A percentile compares a stretch with the other conserved stretches of the same genome.
Evolutionary conservation across 2,888 invertebrate genomes (phyloP).

Genomic region (Neocrepidodera transversa): DNA sequence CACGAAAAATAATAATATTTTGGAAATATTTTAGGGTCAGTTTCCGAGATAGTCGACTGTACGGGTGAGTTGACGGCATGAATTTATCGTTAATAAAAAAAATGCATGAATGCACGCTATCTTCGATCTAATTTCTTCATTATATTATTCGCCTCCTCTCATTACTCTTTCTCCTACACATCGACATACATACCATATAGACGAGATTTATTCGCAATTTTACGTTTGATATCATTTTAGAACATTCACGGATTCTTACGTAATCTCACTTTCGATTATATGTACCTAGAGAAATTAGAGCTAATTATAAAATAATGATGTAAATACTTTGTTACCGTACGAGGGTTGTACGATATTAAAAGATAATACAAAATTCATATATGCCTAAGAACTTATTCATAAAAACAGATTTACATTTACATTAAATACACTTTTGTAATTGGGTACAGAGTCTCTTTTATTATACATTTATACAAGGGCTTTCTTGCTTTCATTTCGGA

Average conservation of each 20-base stretch:
- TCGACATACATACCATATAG: constrained; percentile 23
- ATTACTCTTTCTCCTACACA: constrained; percentile 16
- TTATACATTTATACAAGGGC: too few relatives aligned
- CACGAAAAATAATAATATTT: not conserved
- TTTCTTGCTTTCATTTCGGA: too few relatives aligned
- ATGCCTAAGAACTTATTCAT: too few relatives aligned
- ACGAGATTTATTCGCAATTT: constrained; percentile 10
- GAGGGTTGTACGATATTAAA: constrained; percentile 14
- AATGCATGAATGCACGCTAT: constrained; percentile 40
- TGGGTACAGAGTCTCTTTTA: too few relatives aligned
- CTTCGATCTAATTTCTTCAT: constrained; percentile 46
- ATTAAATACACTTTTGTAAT: too few relatives aligned
- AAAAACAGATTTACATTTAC: too few relatives aligned
- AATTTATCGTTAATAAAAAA: constrained; percentile 15
- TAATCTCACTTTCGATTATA: constrained; percentile 43
- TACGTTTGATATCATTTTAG: constrained; percentile 31
- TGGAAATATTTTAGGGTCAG: constrained; percentile 74
- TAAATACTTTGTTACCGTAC: constrained; percentile 33
- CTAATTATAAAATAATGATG: constrained; percentile 36
- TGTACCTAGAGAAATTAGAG: constrained; percentile 36
- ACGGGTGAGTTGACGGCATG: constrained; percentile 70
- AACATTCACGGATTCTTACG: constrained; percentile 39
- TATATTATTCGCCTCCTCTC: constrained; percentile 18
- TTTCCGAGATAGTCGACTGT: constrained; percentile 89
- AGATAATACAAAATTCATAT: too few relatives aligned